Evolutionary conservation across 2,797 vertebrate genomes (phyloP).

Genomic region (Tinamus major): DNA sequence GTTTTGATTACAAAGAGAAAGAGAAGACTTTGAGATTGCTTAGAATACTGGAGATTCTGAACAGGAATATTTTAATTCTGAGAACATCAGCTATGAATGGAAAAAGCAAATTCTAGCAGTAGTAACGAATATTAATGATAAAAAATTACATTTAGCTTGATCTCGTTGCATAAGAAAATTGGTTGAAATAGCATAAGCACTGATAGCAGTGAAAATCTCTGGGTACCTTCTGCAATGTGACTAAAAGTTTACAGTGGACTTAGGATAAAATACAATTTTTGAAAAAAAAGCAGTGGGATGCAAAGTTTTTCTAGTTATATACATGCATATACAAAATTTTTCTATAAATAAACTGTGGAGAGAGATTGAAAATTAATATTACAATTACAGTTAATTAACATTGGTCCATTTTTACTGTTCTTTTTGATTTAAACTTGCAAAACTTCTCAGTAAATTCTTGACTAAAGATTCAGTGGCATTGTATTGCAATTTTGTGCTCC

Average conservation of each 20-base stretch:
- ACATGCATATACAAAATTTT: too few species aligned
- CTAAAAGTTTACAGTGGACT: not conserved
- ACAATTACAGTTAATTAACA: too few species aligned
- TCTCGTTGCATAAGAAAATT: fast-evolving
- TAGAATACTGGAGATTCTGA: not conserved
- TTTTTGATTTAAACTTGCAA: not conserved
- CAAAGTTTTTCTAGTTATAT: not conserved
- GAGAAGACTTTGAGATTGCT: not conserved
- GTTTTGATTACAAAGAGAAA: not conserved
- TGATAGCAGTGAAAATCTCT: fast-evolving
- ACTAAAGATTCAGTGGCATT: not conserved
- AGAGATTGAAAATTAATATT: not conserved
- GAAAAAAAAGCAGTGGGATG: not conserved
- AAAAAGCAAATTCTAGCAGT: not conserved
- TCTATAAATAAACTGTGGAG: not conserved
- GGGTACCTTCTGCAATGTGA: not conserved
- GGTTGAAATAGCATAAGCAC: not conserved
- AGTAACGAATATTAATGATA: not conserved
- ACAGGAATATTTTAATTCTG: not conserved
- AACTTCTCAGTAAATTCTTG: not conserved
- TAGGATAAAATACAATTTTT: not conserved
- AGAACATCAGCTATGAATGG: not conserved
- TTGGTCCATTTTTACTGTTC: not conserved
- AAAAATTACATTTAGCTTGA: not conserved
- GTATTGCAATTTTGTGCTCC: not conserved